Conservation (phyloP, 2,888 invertebrate genomes). For the Clusia tigrina region DNA sequence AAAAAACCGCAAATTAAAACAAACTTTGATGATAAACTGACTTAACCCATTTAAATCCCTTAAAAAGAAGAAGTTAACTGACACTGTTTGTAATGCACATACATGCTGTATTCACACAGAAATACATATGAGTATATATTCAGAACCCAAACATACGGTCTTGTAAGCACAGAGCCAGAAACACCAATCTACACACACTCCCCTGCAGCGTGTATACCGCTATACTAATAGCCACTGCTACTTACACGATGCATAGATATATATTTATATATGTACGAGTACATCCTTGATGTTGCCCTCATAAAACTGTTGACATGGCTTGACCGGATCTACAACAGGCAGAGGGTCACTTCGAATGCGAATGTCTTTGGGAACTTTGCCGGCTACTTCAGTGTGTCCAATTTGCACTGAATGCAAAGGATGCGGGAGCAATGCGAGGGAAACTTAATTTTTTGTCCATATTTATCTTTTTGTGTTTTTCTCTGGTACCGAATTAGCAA, state of each 20-base stretch:
- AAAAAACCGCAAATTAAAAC: neutral
- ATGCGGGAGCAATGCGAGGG: neutral
- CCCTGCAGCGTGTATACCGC: too few species aligned
- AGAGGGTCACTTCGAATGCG: neutral
- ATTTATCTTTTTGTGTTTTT: too few species aligned
- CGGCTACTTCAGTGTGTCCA: constrained; percentile 7
- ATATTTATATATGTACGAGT: too few species aligned
- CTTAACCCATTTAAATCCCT: neutral
- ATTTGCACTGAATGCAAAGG: constrained; percentile 3
- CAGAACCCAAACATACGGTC: neutral
- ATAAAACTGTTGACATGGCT: constrained; percentile 34
- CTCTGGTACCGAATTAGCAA: too few species aligned
- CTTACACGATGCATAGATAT: too few species aligned
- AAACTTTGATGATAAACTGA: neutral
- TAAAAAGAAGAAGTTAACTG: neutral
- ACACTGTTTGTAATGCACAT: neutral
- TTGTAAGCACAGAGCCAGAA: neutral
- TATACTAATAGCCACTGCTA: too few species aligned
- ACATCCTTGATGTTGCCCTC: too few species aligned
- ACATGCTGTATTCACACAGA: neutral
- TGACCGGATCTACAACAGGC: constrained; percentile 33
- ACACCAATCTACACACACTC: too few species aligned
- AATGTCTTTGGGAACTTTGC: constrained; percentile 7
- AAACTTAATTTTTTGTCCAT: neutral
- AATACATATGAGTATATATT: neutral